These are phyloP conservation scores for Himalopsyche tibetana DNA, from an alignment of 2,888 invertebrate species.

Conservation along the genomic window DNA sequence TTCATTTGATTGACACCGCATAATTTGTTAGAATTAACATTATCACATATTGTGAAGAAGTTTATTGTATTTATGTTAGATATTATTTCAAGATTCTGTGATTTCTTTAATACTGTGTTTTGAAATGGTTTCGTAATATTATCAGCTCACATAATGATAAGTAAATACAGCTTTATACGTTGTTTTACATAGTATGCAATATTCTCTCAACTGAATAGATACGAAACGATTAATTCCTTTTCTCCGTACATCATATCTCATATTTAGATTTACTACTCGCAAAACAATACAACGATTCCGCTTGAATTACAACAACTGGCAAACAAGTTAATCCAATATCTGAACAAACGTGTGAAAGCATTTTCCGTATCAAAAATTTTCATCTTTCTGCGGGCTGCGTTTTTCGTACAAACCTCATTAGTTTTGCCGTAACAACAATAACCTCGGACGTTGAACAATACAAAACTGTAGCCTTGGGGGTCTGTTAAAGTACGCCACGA, in stretches of 20 bases:
- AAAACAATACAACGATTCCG: conserved; percentile 31
- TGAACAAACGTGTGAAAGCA: conserved; percentile 34
- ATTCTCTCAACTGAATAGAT: neutral
- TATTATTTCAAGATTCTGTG: too few species aligned
- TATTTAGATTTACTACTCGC: conserved; percentile 34
- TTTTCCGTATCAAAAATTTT: conserved; percentile 37
- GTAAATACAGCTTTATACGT: too few species aligned
- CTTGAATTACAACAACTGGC: conserved; percentile 1
- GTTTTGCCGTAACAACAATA: conserved; percentile 43
- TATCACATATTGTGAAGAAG: too few species aligned
- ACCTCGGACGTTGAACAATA: conserved; percentile 39
- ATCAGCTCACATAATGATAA: too few species aligned
- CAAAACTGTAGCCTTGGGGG: conserved; percentile 25
- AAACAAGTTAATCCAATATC: conserved; percentile 40
- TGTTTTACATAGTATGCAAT: too few species aligned
- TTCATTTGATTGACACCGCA: too few species aligned
- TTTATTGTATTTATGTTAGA: too few species aligned
- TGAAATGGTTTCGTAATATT: too few species aligned
- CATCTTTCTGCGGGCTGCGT: conserved; percentile 10
- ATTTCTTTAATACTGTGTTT: too few species aligned
- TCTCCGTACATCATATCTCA: conserved; percentile 32
- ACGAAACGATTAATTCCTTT: conserved; percentile 23
- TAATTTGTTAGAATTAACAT: too few species aligned
- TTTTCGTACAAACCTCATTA: conserved; percentile 36
- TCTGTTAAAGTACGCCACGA: neutral